phyloP scores from a whole-genome alignment of 2,113 vertebrate species.

The Octodon degus region DNA sequence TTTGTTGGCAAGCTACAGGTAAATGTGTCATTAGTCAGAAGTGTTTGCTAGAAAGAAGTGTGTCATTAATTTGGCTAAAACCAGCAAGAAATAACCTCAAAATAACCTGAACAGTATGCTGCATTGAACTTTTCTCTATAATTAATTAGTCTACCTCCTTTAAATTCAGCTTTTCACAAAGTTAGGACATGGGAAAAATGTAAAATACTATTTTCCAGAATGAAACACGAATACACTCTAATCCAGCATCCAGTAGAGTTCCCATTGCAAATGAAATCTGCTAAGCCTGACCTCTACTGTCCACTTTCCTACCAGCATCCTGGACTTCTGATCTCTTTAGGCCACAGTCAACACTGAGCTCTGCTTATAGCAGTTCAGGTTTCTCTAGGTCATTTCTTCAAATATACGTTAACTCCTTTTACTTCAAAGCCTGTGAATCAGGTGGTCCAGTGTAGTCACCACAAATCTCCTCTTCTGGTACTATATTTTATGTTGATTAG shows the following conservation, averaged over 20 bases:
- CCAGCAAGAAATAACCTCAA: background rate
- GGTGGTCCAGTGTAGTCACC: background rate
- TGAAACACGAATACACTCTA: background rate
- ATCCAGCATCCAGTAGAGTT: background rate
- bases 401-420: background rate
- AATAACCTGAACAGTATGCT: background rate
- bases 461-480: background rate
- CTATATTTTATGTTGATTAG: background rate
- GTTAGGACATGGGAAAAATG: background rate
- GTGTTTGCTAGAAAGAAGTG: too few relatives aligned
- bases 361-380: background rate
- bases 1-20: too few relatives aligned
- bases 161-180: background rate
- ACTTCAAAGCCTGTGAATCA: background rate
- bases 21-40: too few relatives aligned
- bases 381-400: background rate
- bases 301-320: background rate
- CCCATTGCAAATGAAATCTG: background rate
- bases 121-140: background rate
- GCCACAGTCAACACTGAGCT: background rate
- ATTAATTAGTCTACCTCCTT: background rate
- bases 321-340: background rate
- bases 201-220: background rate
- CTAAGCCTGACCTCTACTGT: background rate
- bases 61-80: background rate